Percentiles rank a stretch among this genome's conserved stretches.
These are phyloP conservation scores for Drosophila anomelani DNA, from an alignment of 2,888 invertebrate genomes.

Conservation along the genomic window DNA sequence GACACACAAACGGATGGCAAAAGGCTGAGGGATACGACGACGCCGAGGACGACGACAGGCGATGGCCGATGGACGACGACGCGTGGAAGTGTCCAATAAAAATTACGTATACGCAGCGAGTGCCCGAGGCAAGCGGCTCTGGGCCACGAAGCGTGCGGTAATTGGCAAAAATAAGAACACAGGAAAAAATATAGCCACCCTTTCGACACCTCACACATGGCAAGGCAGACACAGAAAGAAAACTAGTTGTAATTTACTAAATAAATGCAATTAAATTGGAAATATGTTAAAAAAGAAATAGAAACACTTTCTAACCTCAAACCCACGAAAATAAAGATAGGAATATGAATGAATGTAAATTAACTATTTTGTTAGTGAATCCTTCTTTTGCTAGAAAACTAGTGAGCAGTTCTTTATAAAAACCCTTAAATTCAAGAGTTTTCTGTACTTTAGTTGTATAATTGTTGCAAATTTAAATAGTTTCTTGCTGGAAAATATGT, in stretches of 20 bases:
- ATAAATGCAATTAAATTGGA: background rate
- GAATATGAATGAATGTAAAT: background rate
- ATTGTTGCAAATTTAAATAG: background rate
- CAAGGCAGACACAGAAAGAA: background rate
- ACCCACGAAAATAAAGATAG: background rate
- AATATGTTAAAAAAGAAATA: background rate
- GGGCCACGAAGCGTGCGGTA: constrained; percentile 65
- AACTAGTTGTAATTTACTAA: background rate
- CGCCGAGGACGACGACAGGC: constrained; percentile 23
- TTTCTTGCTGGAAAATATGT: background rate
- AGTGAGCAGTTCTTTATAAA: fast-evolving
- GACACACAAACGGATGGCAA: constrained; percentile 43
- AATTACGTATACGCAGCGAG: constrained; percentile 68
- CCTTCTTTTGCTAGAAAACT: background rate
- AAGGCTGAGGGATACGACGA: constrained; percentile 15
- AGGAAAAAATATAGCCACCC: constrained; percentile 26
- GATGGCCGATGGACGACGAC: constrained; percentile 50
- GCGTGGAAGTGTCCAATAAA: constrained; percentile 73
- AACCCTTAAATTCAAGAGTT: background rate
- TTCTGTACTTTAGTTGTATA: background rate
- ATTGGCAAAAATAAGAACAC: constrained; percentile 53
- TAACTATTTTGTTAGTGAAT: background rate
- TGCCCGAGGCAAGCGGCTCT: constrained; percentile 54
- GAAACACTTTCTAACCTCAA: fast-evolving
- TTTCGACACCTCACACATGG: background rate